Conservation (phyloP, 2,113 vertebrate species). For the Leptosomus discolor region DNA sequence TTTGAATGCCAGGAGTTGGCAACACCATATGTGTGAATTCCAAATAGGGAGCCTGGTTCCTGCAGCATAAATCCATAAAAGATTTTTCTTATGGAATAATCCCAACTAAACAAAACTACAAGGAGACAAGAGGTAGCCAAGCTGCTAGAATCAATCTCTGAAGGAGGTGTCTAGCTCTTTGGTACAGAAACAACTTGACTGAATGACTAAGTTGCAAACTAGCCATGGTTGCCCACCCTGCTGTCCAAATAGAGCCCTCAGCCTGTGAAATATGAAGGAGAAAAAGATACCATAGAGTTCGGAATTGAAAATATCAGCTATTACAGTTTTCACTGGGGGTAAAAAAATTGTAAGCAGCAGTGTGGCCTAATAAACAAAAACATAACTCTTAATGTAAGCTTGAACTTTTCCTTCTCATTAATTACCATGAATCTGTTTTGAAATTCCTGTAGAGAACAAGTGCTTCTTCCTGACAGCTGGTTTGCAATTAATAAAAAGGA, state of each 20-base stretch:
- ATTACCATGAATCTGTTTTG: background rate
- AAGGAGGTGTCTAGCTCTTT: background rate
- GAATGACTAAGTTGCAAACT: background rate
- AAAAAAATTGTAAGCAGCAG: background rate
- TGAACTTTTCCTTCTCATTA: background rate
- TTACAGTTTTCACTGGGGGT: background rate
- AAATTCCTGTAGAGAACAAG: slow-evolving; percentile 4
- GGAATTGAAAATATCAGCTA: background rate
- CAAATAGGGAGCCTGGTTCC: background rate
- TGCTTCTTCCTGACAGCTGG: slow-evolving; percentile 21
- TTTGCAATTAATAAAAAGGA: slow-evolving; percentile 26
- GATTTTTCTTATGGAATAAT: background rate
- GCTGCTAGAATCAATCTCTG: background rate
- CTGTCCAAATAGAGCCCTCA: background rate
- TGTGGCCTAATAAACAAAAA: background rate
- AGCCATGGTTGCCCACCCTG: background rate
- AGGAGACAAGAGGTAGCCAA: background rate
- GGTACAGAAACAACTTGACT: background rate
- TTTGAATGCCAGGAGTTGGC: background rate
- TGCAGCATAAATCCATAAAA: background rate
- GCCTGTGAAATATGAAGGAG: background rate
- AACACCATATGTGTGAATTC: background rate
- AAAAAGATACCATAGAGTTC: background rate
- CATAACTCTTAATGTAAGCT: background rate
- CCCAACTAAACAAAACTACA: background rate